Conservation (phyloP, 2,888 invertebrate genomes). For the Orthosia incerta region DNA sequence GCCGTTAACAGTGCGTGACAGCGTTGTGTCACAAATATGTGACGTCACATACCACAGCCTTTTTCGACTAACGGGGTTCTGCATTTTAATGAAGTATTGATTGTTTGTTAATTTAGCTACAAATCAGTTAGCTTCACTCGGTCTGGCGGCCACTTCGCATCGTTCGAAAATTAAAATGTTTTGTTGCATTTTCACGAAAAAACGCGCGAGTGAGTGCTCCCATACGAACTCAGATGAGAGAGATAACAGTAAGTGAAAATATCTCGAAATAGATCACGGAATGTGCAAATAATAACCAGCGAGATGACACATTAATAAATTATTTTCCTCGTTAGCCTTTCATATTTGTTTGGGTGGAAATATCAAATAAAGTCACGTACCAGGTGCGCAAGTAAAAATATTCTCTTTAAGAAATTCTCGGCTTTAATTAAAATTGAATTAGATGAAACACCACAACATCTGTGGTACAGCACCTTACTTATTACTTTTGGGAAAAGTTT, state of each 20-base stretch:
- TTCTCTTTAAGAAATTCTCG: slow-evolving; percentile 45
- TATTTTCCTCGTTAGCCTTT: slow-evolving; percentile 66
- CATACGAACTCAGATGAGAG: slow-evolving; percentile 55
- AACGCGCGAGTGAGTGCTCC: slow-evolving; percentile 58
- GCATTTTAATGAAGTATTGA: slow-evolving; percentile 72
- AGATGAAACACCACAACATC: slow-evolving; percentile 51
- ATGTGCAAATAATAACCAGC: slow-evolving; percentile 38
- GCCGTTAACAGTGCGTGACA: slow-evolving; percentile 26
- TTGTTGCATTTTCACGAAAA: slow-evolving; percentile 70
- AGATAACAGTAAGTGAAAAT: slow-evolving; percentile 68
- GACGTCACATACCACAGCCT: slow-evolving; percentile 44
- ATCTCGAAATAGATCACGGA: slow-evolving; percentile 37
- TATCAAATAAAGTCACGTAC: slow-evolving; percentile 67
- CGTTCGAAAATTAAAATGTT: slow-evolving; percentile 68
- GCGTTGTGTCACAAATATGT: slow-evolving; percentile 27
- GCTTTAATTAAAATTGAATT: slow-evolving; percentile 60
- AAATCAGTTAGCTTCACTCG: slow-evolving; percentile 49
- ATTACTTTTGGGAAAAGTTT: slow-evolving; percentile 55
- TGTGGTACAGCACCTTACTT: slow-evolving; percentile 38
- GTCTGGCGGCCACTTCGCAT: slow-evolving; percentile 23
- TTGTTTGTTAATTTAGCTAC: slow-evolving; percentile 74
- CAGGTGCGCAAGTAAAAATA: slow-evolving; percentile 57
- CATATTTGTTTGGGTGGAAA: slow-evolving; percentile 65
- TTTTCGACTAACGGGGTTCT: slow-evolving; percentile 58
- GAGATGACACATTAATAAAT: slow-evolving; percentile 41